phyloP scores from a whole-genome alignment of 2,113 vertebrate genomes.

The Corvus cornix region DNA sequence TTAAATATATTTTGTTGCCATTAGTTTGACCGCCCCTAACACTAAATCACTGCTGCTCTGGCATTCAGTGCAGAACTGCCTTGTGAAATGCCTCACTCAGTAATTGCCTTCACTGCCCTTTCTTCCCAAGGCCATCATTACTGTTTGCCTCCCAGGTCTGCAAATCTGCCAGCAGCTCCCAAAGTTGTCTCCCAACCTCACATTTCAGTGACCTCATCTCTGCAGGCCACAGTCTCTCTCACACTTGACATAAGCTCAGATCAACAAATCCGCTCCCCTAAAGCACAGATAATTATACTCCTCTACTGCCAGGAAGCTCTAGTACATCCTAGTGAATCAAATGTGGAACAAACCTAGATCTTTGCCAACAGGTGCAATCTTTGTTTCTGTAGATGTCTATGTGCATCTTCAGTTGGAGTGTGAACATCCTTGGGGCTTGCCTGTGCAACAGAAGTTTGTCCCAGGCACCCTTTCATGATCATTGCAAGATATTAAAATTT shows the following conservation, averaged over 20 bases:
- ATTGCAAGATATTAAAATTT: neutral
- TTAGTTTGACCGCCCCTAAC: neutral
- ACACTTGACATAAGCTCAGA: neutral
- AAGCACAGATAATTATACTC: neutral
- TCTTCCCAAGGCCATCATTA: neutral
- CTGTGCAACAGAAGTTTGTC: neutral
- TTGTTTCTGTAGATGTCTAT: neutral
- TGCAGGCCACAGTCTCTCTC: neutral
- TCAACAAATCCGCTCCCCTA: neutral
- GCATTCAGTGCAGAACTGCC: neutral
- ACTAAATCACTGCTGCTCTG: neutral
- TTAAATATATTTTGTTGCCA: neutral
- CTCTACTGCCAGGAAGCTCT: neutral
- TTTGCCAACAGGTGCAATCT: neutral
- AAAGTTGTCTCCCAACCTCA: neutral
- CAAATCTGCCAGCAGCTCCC: neutral
- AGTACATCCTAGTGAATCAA: neutral
- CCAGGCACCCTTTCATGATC: neutral
- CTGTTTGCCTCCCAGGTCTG: neutral
- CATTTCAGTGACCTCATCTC: neutral
- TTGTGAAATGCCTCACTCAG: neutral
- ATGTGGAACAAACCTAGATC: neutral
- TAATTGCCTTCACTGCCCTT: neutral
- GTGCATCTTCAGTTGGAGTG: neutral
- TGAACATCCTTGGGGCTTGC: neutral